These are phyloP conservation scores for Macaria notata DNA, from an alignment of 2,888 invertebrate species.

Conservation along the genomic window DNA sequence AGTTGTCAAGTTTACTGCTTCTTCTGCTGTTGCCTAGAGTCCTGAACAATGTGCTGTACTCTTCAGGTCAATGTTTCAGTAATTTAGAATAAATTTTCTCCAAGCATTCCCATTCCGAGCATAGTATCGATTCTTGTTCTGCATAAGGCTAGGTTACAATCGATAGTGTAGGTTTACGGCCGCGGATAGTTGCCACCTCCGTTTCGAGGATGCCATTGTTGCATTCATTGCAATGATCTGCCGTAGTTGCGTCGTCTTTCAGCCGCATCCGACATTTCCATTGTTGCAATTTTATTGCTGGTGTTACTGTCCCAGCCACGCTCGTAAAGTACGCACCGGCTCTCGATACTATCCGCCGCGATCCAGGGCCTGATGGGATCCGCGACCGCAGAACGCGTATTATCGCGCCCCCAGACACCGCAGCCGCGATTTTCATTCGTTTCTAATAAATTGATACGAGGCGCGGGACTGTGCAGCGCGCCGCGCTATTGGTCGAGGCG, in stretches of 20 bases:
- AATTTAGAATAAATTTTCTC: slow-evolving; percentile 40
- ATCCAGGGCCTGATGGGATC: slow-evolving; percentile 68
- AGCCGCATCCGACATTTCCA: slow-evolving; percentile 78
- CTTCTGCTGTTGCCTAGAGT: slow-evolving; percentile 9
- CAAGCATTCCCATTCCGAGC: slow-evolving; percentile 36
- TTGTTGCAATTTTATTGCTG: slow-evolving; percentile 80
- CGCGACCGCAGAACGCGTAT: slow-evolving; percentile 72
- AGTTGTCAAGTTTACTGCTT: slow-evolving; percentile 16
- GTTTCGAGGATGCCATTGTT: slow-evolving; percentile 76
- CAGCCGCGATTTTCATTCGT: slow-evolving; percentile 77
- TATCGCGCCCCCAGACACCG: slow-evolving; percentile 74
- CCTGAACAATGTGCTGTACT: slow-evolving; percentile 15
- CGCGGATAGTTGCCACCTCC: slow-evolving; percentile 76
- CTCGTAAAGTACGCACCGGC: slow-evolving; percentile 75
- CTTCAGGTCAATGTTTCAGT: slow-evolving; percentile 36
- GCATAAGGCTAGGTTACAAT: slow-evolving; percentile 43
- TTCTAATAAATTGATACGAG: slow-evolving; percentile 81
- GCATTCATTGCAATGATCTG: slow-evolving; percentile 77
- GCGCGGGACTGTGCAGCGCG: slow-evolving; percentile 53
- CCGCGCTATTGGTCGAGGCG: slow-evolving; percentile 71
- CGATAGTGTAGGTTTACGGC: slow-evolving; percentile 64
- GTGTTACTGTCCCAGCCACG: slow-evolving; percentile 76
- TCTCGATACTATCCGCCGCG: slow-evolving; percentile 71
- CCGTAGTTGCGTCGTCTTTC: slow-evolving; percentile 72
- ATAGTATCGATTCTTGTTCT: slow-evolving; percentile 34